Conservation (phyloP, 2,797 vertebrate species). For the Bradypodion pumilum region DNA sequence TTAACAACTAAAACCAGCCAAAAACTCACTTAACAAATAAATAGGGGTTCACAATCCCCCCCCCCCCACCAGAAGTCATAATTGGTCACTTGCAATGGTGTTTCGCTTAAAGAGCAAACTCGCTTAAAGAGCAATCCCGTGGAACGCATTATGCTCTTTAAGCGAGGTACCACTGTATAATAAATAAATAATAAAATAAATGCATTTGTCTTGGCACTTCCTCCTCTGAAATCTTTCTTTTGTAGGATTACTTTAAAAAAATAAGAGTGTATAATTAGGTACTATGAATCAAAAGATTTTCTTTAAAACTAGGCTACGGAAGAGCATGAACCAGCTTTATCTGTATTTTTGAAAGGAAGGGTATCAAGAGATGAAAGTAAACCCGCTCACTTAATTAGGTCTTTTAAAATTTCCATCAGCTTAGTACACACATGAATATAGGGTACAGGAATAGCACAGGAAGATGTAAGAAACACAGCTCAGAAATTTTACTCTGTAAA, state of each 20-base stretch:
- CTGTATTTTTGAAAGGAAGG: background rate
- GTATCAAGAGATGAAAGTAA: constrained; percentile 47
- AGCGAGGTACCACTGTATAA: too few relatives aligned
- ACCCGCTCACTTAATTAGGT: constrained; percentile 49
- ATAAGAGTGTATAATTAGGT: constrained; percentile 32
- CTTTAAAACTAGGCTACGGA: constrained; percentile 14
- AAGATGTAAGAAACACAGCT: background rate
- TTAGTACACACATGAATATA: constrained; percentile 37
- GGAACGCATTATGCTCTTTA: too few relatives aligned
- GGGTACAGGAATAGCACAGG: constrained; percentile 23
- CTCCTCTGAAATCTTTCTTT: constrained; percentile 32
- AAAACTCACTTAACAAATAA: too few relatives aligned
- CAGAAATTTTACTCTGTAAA: background rate
- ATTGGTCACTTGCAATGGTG: too few relatives aligned
- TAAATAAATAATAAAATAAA: background rate
- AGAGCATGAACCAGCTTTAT: constrained; percentile 23
- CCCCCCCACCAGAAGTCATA: too few relatives aligned
- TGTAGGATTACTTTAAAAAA: background rate
- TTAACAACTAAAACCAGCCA: too few relatives aligned
- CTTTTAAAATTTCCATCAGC: constrained; percentile 46
- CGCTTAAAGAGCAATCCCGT: too few relatives aligned
- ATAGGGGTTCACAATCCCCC: too few relatives aligned
- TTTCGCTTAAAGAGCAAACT: too few relatives aligned
- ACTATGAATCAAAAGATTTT: constrained; percentile 14
- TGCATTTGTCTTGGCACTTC: background rate